Conservation (phyloP, 2,797 vertebrate genomes). For the Pipistrellus pipistrellus region DNA sequence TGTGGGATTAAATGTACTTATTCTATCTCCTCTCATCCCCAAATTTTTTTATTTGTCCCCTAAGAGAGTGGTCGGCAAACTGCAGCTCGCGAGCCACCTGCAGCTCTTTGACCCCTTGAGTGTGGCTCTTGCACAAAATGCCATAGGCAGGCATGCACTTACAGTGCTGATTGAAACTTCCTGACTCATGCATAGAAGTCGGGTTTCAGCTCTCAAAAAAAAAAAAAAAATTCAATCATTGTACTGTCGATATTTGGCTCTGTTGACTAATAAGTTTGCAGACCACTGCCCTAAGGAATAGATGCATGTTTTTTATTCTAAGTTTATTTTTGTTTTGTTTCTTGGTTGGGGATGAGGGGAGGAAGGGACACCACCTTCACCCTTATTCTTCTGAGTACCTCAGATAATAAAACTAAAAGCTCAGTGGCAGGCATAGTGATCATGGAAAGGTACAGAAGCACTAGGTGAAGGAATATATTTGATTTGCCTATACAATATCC, state of each 20-base stretch:
- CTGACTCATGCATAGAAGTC: too few species aligned
- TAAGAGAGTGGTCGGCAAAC: too few species aligned
- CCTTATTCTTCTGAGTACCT: not conserved
- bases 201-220: too few species aligned
- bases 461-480: not conserved
- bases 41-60: not conserved
- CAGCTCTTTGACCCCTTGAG: too few species aligned
- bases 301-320: not conserved
- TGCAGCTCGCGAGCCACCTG: too few species aligned
- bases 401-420: not conserved
- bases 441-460: not conserved
- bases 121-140: too few species aligned
- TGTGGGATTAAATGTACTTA: not conserved
- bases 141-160: too few species aligned
- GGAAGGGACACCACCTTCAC: fast-evolving
- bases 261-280: too few species aligned
- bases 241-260: too few species aligned
- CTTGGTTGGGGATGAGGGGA: not conserved
- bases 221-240: too few species aligned
- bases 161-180: too few species aligned
- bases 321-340: slow-evolving; percentile 13
- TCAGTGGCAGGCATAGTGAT: not conserved
- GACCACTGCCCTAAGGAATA: not conserved
- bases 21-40: not conserved
- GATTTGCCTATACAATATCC: not conserved